Evolutionary conservation across 2,888 invertebrate genomes (phyloP).

Genomic region (Unio delphinus): DNA sequence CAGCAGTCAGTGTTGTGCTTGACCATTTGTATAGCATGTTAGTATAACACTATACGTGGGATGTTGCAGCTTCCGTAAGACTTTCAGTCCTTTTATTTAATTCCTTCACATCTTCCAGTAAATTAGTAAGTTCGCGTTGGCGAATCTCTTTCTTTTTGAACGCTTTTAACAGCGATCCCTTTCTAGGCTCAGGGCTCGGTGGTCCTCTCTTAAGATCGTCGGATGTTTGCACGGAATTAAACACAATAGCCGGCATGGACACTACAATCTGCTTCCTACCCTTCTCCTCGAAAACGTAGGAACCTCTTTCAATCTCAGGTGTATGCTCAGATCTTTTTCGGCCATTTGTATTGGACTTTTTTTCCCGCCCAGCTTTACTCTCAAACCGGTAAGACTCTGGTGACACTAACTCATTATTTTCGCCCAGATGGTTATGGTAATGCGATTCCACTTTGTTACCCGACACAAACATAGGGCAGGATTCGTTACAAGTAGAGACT

Average conservation of each 20-base stretch:
- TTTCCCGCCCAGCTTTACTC: not conserved
- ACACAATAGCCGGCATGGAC: constrained; percentile 59
- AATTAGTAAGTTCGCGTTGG: constrained; percentile 51
- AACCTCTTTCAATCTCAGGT: constrained; percentile 8
- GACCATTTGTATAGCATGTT: no score
- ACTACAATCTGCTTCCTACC: constrained; percentile 45
- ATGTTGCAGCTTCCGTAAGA: no score
- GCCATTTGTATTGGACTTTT: constrained; percentile 3
- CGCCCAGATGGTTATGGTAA: constrained; percentile 7
- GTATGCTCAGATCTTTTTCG: constrained; percentile 11
- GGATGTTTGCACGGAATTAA: constrained; percentile 38
- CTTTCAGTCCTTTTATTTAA: constrained; percentile 49
- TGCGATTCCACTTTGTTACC: constrained; percentile 29
- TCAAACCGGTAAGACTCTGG: not conserved
- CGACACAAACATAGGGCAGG: constrained; percentile 28
- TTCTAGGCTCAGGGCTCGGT: constrained; percentile 15
- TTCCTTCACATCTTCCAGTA: constrained; percentile 60
- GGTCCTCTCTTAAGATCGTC: constrained; percentile 12
- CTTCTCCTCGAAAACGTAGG: constrained; percentile 12
- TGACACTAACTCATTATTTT: constrained; percentile 5
- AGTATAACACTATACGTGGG: no score
- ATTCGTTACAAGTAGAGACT: constrained; percentile 22
- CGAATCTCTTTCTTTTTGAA: constrained; percentile 57
- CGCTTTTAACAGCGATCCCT: constrained; percentile 38
- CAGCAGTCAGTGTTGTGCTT: no score